A percentile compares a stretch with the other conserved stretches of the same genome.
Evolutionary conservation across 1,140 invertebrate genomes (phyloP).

Genomic region (Yoshiicerus persimilis): DNA sequence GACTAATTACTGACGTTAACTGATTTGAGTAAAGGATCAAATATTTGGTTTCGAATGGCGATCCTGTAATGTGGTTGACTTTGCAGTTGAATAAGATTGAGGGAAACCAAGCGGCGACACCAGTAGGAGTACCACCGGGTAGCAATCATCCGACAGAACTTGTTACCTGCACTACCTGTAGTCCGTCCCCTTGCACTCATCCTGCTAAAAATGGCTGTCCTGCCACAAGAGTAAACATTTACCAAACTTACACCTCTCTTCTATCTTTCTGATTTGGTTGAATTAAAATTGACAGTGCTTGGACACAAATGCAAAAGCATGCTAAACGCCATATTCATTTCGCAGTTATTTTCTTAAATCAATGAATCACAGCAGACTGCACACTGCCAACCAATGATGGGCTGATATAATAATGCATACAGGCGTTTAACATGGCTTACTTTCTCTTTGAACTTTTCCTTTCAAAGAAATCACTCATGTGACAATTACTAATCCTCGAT

Average conservation of each 20-base stretch:
- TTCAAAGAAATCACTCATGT: background rate
- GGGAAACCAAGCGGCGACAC: conserved; percentile 39
- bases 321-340: background rate
- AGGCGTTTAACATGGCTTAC: conserved; percentile 5
- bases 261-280: background rate
- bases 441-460: background rate
- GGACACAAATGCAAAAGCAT: background rate
- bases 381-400: background rate
- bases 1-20: no score
- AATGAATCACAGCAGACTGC: background rate
- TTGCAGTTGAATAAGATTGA: conserved; percentile 30
- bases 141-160: conserved; percentile 47
- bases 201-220: conserved; percentile 39
- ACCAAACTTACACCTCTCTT: background rate
- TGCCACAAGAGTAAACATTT: conserved; percentile 31
- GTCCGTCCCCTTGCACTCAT: conserved; percentile 44
- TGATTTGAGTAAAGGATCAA: no score
- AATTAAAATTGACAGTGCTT: background rate
- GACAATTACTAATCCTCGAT: background rate
- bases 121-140: conserved; percentile 23
- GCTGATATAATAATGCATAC: background rate
- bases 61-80: background rate
- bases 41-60: background rate
- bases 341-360: background rate
- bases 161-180: conserved; percentile 45